Evolutionary conservation across 2,797 vertebrate species (phyloP).

Genomic region (Ambastaia sidthimunki): DNA sequence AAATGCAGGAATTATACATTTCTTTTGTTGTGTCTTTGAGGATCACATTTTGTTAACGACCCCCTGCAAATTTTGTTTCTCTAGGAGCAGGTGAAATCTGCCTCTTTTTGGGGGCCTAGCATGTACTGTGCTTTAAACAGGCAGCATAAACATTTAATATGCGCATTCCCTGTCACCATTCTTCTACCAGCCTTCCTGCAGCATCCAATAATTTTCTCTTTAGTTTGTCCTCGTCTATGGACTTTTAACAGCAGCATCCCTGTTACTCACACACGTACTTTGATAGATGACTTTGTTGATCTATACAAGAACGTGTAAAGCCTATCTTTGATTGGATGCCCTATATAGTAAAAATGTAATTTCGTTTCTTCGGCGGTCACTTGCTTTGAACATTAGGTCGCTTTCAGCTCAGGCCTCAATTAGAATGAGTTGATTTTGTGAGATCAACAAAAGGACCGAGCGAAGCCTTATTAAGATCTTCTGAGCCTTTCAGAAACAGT

Average conservation of each 20-base stretch:
- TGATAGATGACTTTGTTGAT: slow-evolving; percentile 83
- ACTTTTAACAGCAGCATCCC: slow-evolving; percentile 70
- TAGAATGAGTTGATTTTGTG: slow-evolving; percentile 82
- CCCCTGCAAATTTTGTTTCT: slow-evolving; percentile 72
- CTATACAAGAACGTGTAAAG: slow-evolving; percentile 72
- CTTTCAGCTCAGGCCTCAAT: slow-evolving; percentile 85
- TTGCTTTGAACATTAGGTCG: slow-evolving; percentile 89
- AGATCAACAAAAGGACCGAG: slow-evolving; percentile 80
- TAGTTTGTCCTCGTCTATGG: slow-evolving; percentile 55
- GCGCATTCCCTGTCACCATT: slow-evolving; percentile 46
- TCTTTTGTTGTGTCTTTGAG: slow-evolving; percentile 68
- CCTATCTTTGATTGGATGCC: slow-evolving; percentile 77
- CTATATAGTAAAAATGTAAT: slow-evolving; percentile 76
- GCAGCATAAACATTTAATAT: slow-evolving; percentile 56
- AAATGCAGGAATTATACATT: slow-evolving; percentile 67
- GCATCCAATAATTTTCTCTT: slow-evolving; percentile 58
- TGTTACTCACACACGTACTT: slow-evolving; percentile 77
- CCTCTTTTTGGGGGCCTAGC: slow-evolving; percentile 35
- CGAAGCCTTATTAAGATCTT: slow-evolving; percentile 75
- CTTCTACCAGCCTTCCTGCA: slow-evolving; percentile 55
- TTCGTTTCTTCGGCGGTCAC: slow-evolving; percentile 77
- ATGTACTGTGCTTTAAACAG: slow-evolving; percentile 54
- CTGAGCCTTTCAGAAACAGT: slow-evolving; percentile 74
- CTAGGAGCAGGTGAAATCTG: slow-evolving; percentile 34
- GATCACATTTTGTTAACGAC: slow-evolving; percentile 72